Conservation (phyloP, 1,140 invertebrate genomes). For the Drosophila sproati region DNA sequence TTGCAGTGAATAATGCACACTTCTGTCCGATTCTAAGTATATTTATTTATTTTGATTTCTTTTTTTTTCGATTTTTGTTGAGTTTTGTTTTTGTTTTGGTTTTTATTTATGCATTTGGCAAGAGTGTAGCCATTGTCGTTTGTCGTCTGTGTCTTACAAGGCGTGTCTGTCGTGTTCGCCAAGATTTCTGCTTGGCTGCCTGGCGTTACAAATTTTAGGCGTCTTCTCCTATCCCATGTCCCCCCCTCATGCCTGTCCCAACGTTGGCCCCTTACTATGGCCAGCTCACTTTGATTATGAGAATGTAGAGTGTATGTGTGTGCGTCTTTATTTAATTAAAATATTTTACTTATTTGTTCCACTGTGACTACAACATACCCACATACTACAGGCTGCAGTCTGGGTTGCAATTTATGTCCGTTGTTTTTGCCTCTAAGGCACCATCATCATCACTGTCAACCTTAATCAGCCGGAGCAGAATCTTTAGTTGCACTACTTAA, state of each 20-base stretch:
- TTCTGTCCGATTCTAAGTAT: constrained; percentile 15
- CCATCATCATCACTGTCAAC: constrained; percentile 16
- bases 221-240: constrained; percentile 8
- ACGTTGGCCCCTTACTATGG: constrained; percentile 27
- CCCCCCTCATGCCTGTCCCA: constrained; percentile 27
- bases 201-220: constrained; percentile 75
- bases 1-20: constrained; percentile 75
- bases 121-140: constrained; percentile 67
- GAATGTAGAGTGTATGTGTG: constrained; percentile 16
- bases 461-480: constrained; percentile 47
- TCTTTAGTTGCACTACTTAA: constrained; percentile 16
- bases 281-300: constrained; percentile 12
- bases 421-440: constrained; percentile 53
- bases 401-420: constrained; percentile 59
- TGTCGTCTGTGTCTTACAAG: constrained; percentile 68
- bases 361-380: constrained; percentile 5
- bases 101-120: constrained; percentile 55
- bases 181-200: constrained; percentile 73
- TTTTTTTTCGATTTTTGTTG: constrained; percentile 62
- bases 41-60: constrained; percentile 9
- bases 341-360: constrained; percentile 66
- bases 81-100: constrained; percentile 11
- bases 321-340: constrained; percentile 79
- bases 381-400: constrained; percentile 3
- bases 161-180: constrained; percentile 68